A percentile compares a stretch with the other conserved stretches of the same genome.
phyloP scores from a whole-genome alignment of 2,888 invertebrate genomes.

The Cheilosia vulpina region DNA sequence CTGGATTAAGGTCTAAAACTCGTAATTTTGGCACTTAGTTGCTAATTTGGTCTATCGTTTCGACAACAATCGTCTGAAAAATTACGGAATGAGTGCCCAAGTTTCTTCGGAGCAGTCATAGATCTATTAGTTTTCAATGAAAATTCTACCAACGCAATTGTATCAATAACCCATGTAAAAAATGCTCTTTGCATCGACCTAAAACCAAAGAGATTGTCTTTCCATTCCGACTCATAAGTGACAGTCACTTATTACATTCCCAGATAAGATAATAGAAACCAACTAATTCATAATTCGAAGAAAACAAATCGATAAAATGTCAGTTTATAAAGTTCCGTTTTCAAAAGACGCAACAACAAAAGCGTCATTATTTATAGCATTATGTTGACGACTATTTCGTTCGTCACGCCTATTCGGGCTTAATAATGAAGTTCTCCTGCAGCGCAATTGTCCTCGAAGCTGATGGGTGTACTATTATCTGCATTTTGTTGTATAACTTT shows the following conservation, averaged over 20 bases:
- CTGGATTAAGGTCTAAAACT: too few species aligned
- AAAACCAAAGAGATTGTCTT: neutral
- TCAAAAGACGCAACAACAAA: neutral
- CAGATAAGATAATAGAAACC: conserved; percentile 11
- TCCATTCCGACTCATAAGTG: neutral
- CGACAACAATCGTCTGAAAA: too few species aligned
- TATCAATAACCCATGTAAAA: too few species aligned
- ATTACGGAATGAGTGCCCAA: too few species aligned
- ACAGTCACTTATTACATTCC: neutral
- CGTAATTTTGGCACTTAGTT: too few species aligned
- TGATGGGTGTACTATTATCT: conserved; percentile 38
- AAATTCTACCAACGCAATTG: too few species aligned
- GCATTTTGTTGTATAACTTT: conserved; percentile 42
- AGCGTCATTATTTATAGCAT: neutral
- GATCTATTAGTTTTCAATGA: too few species aligned
- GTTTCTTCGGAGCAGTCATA: too few species aligned
- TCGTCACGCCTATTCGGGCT: too few species aligned
- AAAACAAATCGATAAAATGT: neutral
- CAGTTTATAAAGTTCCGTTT: neutral
- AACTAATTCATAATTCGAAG: neutral
- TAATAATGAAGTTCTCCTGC: conserved; percentile 12
- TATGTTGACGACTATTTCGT: neutral
- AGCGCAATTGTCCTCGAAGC: conserved; percentile 18
- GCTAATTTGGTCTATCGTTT: too few species aligned
- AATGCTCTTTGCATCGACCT: too few species aligned